A percentile compares a stretch with the other conserved stretches of the same genome.
These are phyloP conservation scores for Synergus gifuensis DNA, from an alignment of 2,888 invertebrate genomes.

Conservation along the genomic window DNA sequence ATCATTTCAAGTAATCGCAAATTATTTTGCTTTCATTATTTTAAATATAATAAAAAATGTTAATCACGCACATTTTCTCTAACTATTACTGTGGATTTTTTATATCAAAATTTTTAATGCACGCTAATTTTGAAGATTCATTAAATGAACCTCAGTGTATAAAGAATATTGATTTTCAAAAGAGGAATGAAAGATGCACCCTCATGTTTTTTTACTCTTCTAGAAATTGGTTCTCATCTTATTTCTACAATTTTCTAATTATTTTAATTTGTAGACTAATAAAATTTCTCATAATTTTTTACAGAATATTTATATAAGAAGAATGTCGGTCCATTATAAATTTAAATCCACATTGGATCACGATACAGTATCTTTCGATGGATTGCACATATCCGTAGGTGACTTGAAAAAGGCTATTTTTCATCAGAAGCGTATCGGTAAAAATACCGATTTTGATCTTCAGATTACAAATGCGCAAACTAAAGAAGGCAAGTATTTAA, in stretches of 20 bases:
- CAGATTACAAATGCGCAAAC: conserved; percentile 98
- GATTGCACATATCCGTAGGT: conserved; percentile 95
- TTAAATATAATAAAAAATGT: neutral
- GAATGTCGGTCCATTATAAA: conserved; percentile 98
- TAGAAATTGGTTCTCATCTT: neutral
- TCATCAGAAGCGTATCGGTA: conserved; percentile 96
- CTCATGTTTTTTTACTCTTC: neutral
- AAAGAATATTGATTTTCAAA: neutral
- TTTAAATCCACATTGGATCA: conserved; percentile 98
- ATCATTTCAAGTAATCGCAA: neutral
- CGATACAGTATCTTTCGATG: conserved; percentile 98
- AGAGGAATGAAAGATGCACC: neutral
- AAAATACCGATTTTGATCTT: conserved; percentile 96
- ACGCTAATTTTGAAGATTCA: neutral
- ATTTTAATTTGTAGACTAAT: neutral
- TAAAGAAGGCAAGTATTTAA: conserved; percentile 88
- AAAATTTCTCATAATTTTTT: conserved; percentile 48
- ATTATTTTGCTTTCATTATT: neutral
- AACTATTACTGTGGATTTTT: neutral
- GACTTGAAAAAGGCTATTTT: conserved; percentile 97
- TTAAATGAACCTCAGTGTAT: neutral
- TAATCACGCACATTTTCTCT: neutral
- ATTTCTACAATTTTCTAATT: neutral
- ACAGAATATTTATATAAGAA: conserved; percentile 63
- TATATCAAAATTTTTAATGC: neutral